phyloP scores from a whole-genome alignment of 2,113 vertebrate genomes.

The Limanda limanda region DNA sequence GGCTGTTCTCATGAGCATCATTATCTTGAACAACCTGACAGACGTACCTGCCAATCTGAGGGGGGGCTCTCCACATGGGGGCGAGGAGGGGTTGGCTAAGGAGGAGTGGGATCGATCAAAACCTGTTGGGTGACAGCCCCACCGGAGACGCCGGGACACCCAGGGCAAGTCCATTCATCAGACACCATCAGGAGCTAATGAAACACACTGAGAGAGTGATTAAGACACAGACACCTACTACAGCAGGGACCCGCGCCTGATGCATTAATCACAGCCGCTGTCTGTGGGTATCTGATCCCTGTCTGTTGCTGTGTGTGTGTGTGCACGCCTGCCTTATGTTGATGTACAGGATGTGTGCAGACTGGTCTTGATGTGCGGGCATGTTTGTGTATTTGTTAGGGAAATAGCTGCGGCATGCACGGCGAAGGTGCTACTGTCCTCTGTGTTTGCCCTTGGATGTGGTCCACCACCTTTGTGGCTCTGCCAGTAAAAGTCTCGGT shows the following conservation, averaged over 20 bases:
- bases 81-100: neutral
- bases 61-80: constrained; percentile 4
- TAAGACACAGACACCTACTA: constrained; percentile 76
- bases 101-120: constrained; percentile 51
- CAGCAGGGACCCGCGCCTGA: constrained; percentile 53
- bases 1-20: constrained; percentile 61
- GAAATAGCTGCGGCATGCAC: constrained; percentile 21
- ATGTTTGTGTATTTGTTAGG: constrained; percentile 32
- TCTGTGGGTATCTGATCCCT: constrained; percentile 51
- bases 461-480: constrained; percentile 51
- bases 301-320: constrained; percentile 33
- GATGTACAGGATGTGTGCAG: constrained; percentile 15
- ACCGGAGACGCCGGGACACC: constrained; percentile 42
- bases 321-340: constrained; percentile 4
- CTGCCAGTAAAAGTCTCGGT: constrained; percentile 37
- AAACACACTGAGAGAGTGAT: constrained; percentile 79
- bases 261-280: constrained; percentile 76
- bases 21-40: constrained; percentile 65
- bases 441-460: constrained; percentile 48
- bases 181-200: constrained; percentile 77
- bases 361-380: constrained; percentile 1
- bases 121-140: constrained; percentile 48
- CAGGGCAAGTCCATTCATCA: constrained; percentile 70
- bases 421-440: constrained; percentile 34
- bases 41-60: constrained; percentile 71